Base-by-base conservation (phyloP, 2,113 vertebrate genomes). In the Heteronetta atricapilla region DNA sequence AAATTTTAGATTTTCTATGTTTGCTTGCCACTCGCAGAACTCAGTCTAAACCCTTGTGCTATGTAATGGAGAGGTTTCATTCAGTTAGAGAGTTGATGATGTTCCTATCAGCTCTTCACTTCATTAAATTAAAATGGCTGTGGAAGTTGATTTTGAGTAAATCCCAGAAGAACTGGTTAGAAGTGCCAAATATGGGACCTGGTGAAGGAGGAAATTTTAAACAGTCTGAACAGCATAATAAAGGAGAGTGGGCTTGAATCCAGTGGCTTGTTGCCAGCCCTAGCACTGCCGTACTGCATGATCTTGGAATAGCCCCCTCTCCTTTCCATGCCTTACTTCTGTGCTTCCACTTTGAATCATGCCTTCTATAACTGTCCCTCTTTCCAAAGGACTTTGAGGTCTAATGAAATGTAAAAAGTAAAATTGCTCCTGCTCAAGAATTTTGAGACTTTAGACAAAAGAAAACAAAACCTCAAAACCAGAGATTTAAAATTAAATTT, bases 251-350 rank as follows among this genome's bases (percentile, higher is more conserved):
- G 0, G 2, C 38, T 4, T 50, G 20, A 72, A 40, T 44, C n/a
- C 21, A 14, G 3, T 2, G 16, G 7, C 6, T 56, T 55, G 21
- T 42, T 40, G 25, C 0, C 8, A 76, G 8, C 3, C 17, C 1
- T 36, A 28, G 8, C 16, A 18, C 11, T 2, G 0, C 9, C 42
- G 17, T 73, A 12, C 19, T 74, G 8, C 0, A 0, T 25, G 25
- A 38, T 44, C 13, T 34, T 56, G 34, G 33, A 42, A 29, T 25
- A 55, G 11, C 5, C 7, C 8, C 12, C 9, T 42, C 6, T 50
- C 3, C 5, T 77, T 75, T 63, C 40, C 4, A 4, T 29, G 15
- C 13, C 6, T 34, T 63, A 11, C 3, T 56, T 75, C 36, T 29
- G 13, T 46, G 6, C 21, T 88, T 79, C 58, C 7, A n/a, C 4